Percentiles rank a stretch among this genome's conserved stretches.
phyloP scores from a whole-genome alignment of 2,888 invertebrate genomes.

The Andrena hattorfiana region DNA sequence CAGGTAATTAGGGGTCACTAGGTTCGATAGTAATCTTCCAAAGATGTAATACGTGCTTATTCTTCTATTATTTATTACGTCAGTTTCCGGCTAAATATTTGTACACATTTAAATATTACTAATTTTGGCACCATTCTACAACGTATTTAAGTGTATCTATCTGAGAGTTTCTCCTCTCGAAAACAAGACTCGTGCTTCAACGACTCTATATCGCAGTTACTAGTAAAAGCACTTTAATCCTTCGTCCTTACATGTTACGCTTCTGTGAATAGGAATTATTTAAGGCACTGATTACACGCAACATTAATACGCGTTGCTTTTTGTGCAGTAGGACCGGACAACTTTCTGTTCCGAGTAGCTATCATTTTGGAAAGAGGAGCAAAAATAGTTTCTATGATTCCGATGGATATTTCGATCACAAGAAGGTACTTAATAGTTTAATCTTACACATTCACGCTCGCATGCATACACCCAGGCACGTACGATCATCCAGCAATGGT shows the following conservation, averaged over 20 bases:
- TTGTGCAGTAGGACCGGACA: constrained; percentile 54
- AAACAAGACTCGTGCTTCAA: constrained; percentile 56
- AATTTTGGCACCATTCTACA: constrained; percentile 79
- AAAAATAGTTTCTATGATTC: constrained; percentile 55
- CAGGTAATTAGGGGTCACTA: constrained; percentile 37
- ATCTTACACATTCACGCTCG: constrained; percentile 51
- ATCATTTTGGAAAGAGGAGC: constrained; percentile 25
- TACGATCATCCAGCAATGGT: constrained; percentile 45
- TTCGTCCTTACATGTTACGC: constrained; percentile 54
- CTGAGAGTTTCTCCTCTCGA: constrained; percentile 57
- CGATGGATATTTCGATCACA: constrained; percentile 60
- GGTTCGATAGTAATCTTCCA: constrained; percentile 47
- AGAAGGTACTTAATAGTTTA: constrained; percentile 65
- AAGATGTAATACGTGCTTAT: constrained; percentile 39
- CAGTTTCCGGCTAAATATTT: constrained; percentile 74
- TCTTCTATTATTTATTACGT: constrained; percentile 67
- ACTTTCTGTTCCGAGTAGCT: constrained; percentile 34
- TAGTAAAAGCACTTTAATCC: constrained; percentile 71
- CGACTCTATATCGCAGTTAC: constrained; percentile 67
- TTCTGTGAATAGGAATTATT: constrained; percentile 65
- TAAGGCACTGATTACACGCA: constrained; percentile 79
- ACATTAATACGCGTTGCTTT: constrained; percentile 59
- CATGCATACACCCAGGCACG: constrained; percentile 54
- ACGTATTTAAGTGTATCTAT: constrained; percentile 52
- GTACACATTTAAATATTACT: constrained; percentile 72